Conservation (phyloP, 2,888 invertebrate genomes). For the Clitarchus hookeri region DNA sequence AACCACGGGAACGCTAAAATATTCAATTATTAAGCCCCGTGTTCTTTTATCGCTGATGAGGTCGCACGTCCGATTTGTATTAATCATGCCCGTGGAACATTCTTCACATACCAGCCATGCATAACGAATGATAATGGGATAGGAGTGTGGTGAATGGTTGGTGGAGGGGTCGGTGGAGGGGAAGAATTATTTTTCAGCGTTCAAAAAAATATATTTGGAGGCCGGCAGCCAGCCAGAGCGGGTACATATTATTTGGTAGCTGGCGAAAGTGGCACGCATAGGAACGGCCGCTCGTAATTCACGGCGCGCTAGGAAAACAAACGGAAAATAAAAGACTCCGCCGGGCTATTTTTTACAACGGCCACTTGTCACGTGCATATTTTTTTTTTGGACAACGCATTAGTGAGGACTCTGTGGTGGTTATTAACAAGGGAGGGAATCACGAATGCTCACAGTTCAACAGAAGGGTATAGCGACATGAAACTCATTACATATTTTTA, state of each 20-base stretch:
- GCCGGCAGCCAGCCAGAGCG: not conserved
- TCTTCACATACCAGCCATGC: slow-evolving; percentile 14
- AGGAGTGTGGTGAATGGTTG: not conserved
- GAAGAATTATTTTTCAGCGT: not conserved
- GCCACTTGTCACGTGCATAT: too few relatives aligned
- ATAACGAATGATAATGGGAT: not conserved
- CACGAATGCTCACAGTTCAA: too few relatives aligned
- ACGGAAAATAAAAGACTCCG: too few relatives aligned
- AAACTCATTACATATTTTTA: too few relatives aligned
- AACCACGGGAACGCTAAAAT: slow-evolving; percentile 9
- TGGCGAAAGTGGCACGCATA: too few relatives aligned
- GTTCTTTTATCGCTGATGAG: slow-evolving; percentile 14
- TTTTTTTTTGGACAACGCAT: too few relatives aligned
- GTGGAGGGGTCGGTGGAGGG: not conserved
- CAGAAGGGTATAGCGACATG: too few relatives aligned
- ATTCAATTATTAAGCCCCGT: slow-evolving; percentile 14
- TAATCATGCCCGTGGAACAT: not conserved
- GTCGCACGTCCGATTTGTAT: slow-evolving; percentile 14
- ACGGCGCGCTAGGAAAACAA: too few relatives aligned
- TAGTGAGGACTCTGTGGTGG: too few relatives aligned
- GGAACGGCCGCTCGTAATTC: too few relatives aligned
- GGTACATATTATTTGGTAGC: not conserved
- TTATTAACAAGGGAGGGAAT: too few relatives aligned
- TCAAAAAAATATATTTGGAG: not conserved
- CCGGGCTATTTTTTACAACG: too few relatives aligned